Percentiles rank a stretch among this genome's conserved stretches.
Conservation (phyloP, 1,140 invertebrate genomes). For the Pteromalus puparum region DNA sequence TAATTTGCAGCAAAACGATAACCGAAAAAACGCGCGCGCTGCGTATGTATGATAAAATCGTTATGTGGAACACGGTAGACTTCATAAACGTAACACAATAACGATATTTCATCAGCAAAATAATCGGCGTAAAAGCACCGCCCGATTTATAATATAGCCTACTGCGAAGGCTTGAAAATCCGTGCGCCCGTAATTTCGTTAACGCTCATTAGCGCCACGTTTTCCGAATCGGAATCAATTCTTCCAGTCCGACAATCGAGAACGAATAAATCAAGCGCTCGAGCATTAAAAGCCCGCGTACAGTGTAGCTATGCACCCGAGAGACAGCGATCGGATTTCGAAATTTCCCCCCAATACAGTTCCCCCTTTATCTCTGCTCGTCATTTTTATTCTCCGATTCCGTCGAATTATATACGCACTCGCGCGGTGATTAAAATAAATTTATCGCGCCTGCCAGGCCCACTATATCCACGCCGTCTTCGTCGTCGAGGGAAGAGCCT, state of each 20-base stretch:
- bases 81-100: constrained; percentile 15
- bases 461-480: not conserved
- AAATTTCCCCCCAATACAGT: not conserved
- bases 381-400: constrained; percentile 17
- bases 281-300: not conserved
- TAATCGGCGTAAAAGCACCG: not conserved
- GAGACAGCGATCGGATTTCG: not conserved
- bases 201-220: not conserved
- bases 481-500: constrained; percentile 11
- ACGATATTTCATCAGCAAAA: constrained; percentile 28
- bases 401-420: not conserved
- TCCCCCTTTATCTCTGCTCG: not conserved
- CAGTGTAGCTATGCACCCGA: no score
- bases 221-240: not conserved
- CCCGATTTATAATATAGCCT: not conserved
- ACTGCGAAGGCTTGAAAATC: not conserved
- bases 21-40: not conserved
- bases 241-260: not conserved
- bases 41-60: not conserved
- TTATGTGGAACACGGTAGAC: not conserved
- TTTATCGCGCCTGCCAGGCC: not conserved
- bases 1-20: not conserved
- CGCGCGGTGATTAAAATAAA: constrained; percentile 14
- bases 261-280: not conserved
- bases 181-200: not conserved